phyloP scores from a whole-genome alignment of 2,888 invertebrate genomes.

The Malachius bipustulatus region DNA sequence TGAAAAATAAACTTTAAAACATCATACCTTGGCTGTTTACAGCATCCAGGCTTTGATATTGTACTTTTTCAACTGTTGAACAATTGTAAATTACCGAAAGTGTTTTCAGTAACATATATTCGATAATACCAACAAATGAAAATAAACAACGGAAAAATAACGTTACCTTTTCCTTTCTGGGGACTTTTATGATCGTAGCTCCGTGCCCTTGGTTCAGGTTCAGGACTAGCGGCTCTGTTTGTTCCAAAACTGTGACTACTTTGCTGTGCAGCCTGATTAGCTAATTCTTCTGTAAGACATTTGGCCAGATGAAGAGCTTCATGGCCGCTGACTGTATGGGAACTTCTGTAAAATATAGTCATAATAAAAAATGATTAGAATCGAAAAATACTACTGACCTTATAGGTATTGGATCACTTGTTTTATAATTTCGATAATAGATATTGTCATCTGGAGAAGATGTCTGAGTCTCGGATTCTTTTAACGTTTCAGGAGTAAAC shows the following conservation, averaged over 20 bases:
- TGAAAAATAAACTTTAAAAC: slow-evolving; percentile 4
- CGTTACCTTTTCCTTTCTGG: slow-evolving; percentile 27
- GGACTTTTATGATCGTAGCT: slow-evolving; percentile 52
- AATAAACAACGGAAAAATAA: no score
- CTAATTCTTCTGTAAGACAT: slow-evolving; percentile 53
- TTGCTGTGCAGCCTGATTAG: slow-evolving; percentile 31
- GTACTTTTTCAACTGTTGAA: slow-evolving; percentile 45
- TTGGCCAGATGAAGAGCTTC: slow-evolving; percentile 68
- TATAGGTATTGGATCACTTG: slow-evolving; percentile 67
- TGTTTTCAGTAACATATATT: slow-evolving; percentile 25
- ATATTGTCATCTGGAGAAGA: slow-evolving; percentile 18
- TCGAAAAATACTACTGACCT: slow-evolving; percentile 47
- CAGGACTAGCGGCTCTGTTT: slow-evolving; percentile 40
- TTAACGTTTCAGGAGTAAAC: slow-evolving; percentile 19
- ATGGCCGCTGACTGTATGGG: slow-evolving; percentile 69
- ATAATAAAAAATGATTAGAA: slow-evolving; percentile 6
- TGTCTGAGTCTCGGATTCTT: slow-evolving; percentile 18
- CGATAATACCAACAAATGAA: not conserved
- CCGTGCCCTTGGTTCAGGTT: slow-evolving; percentile 50
- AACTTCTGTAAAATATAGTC: slow-evolving; percentile 35
- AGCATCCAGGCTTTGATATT: slow-evolving; percentile 53
- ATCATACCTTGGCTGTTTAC: slow-evolving; percentile 52
- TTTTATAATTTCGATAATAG: slow-evolving; percentile 38
- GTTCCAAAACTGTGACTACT: slow-evolving; percentile 27
- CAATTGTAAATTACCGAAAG: slow-evolving; percentile 34